Evolutionary conservation across 2,113 vertebrate species (phyloP).

Genomic region (Vidua macroura): DNA sequence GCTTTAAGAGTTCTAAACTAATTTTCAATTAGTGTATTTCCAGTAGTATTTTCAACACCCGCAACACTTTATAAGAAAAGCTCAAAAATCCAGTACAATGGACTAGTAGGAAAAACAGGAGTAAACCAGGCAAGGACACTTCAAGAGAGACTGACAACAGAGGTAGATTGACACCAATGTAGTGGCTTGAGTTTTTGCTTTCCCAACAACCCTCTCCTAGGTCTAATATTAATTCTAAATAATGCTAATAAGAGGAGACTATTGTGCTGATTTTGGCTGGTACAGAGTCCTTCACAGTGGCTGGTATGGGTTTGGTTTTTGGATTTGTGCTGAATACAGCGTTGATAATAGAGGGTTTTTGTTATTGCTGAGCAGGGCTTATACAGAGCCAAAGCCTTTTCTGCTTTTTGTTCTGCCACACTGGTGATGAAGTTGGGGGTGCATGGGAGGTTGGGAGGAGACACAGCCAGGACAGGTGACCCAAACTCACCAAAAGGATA

Average conservation of each 20-base stretch:
- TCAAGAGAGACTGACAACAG: not conserved
- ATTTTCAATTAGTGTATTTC: not conserved
- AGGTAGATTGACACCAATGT: not conserved
- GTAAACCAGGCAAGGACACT: not conserved
- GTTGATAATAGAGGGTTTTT: rapidly evolving
- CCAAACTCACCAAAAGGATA: not conserved
- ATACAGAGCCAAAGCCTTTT: not conserved
- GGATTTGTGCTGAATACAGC: not conserved
- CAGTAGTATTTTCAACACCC: not conserved
- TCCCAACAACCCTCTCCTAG: not conserved
- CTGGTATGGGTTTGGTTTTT: not conserved
- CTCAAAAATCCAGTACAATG: not conserved
- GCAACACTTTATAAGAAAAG: not conserved
- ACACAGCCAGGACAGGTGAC: not conserved
- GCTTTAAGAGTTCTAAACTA: not conserved
- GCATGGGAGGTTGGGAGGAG: not conserved
- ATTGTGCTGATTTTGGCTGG: not conserved
- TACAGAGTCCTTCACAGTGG: not conserved
- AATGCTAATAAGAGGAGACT: not conserved
- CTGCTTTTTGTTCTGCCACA: not conserved
- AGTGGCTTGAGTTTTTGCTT: not conserved
- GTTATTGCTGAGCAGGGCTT: not conserved
- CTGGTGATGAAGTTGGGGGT: not conserved
- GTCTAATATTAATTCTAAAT: not conserved
- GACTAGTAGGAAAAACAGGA: not conserved